These are phyloP conservation scores for Hanleya hanleyi DNA, from an alignment of 2,888 invertebrate species.

Conservation along the genomic window DNA sequence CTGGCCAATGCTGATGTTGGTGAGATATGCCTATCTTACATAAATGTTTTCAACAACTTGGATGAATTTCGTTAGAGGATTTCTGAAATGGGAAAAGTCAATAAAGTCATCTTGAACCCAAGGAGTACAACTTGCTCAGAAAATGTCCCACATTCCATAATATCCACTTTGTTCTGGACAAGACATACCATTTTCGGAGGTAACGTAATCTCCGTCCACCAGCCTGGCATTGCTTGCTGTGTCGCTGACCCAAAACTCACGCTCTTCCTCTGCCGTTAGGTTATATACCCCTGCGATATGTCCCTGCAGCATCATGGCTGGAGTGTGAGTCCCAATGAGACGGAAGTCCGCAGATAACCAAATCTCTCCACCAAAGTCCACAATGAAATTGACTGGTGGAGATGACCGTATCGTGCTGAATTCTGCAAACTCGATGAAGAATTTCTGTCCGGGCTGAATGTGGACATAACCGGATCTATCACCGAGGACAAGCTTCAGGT, in stretches of 20 bases:
- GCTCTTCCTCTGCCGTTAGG: conserved; percentile 47
- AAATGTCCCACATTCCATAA: not conserved
- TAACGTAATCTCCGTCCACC: conserved; percentile 29
- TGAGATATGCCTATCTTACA: too few relatives aligned
- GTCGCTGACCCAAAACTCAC: conserved; percentile 35
- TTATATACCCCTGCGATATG: conserved; percentile 54
- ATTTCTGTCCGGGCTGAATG: conserved; percentile 37
- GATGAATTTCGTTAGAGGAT: too few relatives aligned
- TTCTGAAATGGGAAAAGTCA: too few relatives aligned
- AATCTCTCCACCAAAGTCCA: conserved; percentile 43
- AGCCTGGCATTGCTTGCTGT: conserved; percentile 49
- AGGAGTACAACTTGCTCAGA: too few relatives aligned
- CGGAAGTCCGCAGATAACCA: conserved; percentile 49
- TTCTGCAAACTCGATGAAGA: conserved; percentile 47
- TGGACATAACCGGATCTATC: conserved; percentile 50
- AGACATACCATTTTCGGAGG: not conserved
- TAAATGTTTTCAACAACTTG: too few relatives aligned
- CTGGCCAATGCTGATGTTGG: too few relatives aligned
- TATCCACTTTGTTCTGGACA: not conserved
- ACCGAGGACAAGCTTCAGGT: conserved; percentile 48
- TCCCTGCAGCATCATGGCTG: conserved; percentile 47
- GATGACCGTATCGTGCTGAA: conserved; percentile 42
- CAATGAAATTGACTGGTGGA: conserved; percentile 51
- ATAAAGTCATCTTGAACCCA: too few relatives aligned
- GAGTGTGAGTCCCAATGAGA: conserved; percentile 42